Base-by-base conservation (phyloP, 2,797 vertebrate genomes). In the Cygnus olor region DNA sequence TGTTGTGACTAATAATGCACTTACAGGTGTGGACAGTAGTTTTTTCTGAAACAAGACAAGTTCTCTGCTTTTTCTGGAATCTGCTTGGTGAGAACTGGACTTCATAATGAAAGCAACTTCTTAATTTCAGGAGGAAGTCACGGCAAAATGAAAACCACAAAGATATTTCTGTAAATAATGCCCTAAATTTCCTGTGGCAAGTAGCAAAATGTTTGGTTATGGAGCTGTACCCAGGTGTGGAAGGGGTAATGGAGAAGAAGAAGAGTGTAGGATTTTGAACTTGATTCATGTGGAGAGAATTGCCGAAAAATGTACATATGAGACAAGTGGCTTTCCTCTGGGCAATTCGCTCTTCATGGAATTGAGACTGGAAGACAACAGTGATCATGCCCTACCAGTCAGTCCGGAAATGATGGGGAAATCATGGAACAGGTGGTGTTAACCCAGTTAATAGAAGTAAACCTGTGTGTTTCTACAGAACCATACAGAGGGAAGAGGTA, bases 1-100 rank as follows among this genome's bases (percentile, higher is more conserved):
- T 94, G 83, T 97, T 47, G 84, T 96, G 87, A 93, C 87, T 95
- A 94, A 86, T 89, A 93, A 92, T 93, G 73, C 90, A 81, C 93
- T 97, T 97, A 95, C 91, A 97, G 95, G 90, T 96, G 90, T 95
- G 91, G 93, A 87, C 70, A 80, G 91, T 71, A 85, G 89, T 70
- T 94, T 63, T 76, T 92, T 91, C 64, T 70, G 54, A 93, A 94
- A 95, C 47, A 4, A 80, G 80, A 73, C 1, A 12, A 13, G 42
- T 88, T 85, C n/a, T 80, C 36, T 91, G 47, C 60, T 84, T 95
- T 91, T 93, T 63, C 64, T 84, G 47, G 90, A 89, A 58, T 84
- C 45, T 60, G 2, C 24, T 73, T 51, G 38, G 63, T 77, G 78
- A 38, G 81, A 82, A 90, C n/a, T 84, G 77, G 36, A 60, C 51